These are phyloP conservation scores for Polyodon spathula DNA, from an alignment of 2,113 vertebrate species.

Conservation along the genomic window DNA sequence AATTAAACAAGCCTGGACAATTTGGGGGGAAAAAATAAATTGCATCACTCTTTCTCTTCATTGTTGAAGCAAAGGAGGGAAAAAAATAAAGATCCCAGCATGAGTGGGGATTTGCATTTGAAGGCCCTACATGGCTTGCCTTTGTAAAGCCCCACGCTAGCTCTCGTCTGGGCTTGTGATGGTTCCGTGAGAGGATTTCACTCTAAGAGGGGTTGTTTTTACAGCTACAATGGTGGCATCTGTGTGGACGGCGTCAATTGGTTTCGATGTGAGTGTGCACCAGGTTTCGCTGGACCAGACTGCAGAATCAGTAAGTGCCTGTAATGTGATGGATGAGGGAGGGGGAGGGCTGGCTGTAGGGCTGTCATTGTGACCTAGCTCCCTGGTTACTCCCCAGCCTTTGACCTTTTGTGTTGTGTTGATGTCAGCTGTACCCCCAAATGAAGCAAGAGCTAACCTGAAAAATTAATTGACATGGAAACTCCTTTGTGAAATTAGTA, in stretches of 20 bases:
- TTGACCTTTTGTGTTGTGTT: slow-evolving; percentile 23
- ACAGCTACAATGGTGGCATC: slow-evolving; percentile 85
- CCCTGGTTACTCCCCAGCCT: slow-evolving; percentile 35
- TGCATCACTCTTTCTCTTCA: slow-evolving; percentile 40
- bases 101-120: slow-evolving; percentile 51
- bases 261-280: slow-evolving; percentile 88
- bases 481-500: slow-evolving; percentile 13
- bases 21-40: neutral
- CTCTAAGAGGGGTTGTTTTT: slow-evolving; percentile 20
- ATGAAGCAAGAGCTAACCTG: slow-evolving; percentile 23
- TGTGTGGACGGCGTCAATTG: slow-evolving; percentile 91
- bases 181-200: slow-evolving; percentile 1
- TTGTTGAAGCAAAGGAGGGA: slow-evolving; percentile 40
- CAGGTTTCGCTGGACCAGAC: slow-evolving; percentile 87
- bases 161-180: slow-evolving; percentile 6
- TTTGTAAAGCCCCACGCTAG: slow-evolving; percentile 24
- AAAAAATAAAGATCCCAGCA: slow-evolving; percentile 27
- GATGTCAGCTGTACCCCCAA: slow-evolving; percentile 29
- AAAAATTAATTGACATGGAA: slow-evolving; percentile 26
- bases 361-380: slow-evolving; percentile 27
- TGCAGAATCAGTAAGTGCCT: slow-evolving; percentile 89
- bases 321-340: slow-evolving; percentile 17
- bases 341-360: slow-evolving; percentile 12
- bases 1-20: slow-evolving; percentile 6
- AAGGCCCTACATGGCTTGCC: slow-evolving; percentile 36